These are phyloP conservation scores for Ormyrus nitidulus DNA, from an alignment of 2,888 invertebrate species.

Conservation along the genomic window DNA sequence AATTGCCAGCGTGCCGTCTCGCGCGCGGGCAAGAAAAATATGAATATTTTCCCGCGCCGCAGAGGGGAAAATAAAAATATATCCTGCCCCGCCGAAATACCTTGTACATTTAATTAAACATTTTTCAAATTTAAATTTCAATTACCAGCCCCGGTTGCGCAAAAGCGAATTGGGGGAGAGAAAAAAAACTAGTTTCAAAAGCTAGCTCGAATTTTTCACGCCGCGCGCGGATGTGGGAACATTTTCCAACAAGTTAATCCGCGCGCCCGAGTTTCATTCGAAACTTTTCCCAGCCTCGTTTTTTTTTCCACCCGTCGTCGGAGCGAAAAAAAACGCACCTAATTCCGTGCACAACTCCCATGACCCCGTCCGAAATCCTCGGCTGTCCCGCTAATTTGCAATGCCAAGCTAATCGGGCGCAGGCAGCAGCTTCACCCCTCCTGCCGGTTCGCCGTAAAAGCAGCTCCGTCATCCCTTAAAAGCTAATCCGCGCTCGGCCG, in stretches of 20 bases:
- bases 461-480: slow-evolving; percentile 49
- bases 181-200: too few relatives aligned
- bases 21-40: too few relatives aligned
- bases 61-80: too few relatives aligned
- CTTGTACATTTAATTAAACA: background rate
- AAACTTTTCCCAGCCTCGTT: slow-evolving; percentile 2
- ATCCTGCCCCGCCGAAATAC: background rate
- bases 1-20: too few relatives aligned
- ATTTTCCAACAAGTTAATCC: background rate
- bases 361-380: slow-evolving; percentile 2
- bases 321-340: slow-evolving; percentile 6
- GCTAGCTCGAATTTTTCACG: too few relatives aligned
- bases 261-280: background rate
- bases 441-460: background rate
- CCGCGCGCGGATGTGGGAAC: slow-evolving; percentile 26
- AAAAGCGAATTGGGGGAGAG: too few relatives aligned
- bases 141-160: too few relatives aligned
- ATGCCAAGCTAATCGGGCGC: background rate
- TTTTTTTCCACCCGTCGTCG: background rate
- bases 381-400: slow-evolving; percentile 34
- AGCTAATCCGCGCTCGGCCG: slow-evolving; percentile 29
- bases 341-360: slow-evolving; percentile 32
- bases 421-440: background rate
- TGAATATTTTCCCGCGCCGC: too few relatives aligned
- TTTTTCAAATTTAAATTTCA: too few relatives aligned